Evolutionary conservation across 2,113 vertebrate genomes (phyloP).

Genomic region (Tursiops truncatus): DNA sequence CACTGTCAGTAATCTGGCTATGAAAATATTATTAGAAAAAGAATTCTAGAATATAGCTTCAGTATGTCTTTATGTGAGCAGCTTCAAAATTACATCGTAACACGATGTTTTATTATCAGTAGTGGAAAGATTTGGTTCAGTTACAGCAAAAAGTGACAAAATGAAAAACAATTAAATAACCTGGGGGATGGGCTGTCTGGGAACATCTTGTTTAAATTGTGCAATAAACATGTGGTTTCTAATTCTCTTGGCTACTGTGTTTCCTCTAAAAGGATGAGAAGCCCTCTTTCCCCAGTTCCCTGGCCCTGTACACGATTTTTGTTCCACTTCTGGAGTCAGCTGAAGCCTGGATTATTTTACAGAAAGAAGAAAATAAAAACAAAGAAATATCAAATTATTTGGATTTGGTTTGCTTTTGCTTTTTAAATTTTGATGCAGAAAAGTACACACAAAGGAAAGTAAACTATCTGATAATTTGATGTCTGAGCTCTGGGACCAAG

Average conservation of each 20-base stretch:
- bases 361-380: slow-evolving; percentile 59
- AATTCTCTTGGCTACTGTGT: slow-evolving; percentile 58
- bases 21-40: background rate
- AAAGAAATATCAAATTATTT: background rate
- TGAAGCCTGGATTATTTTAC: slow-evolving; percentile 14
- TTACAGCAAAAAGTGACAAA: slow-evolving; percentile 69
- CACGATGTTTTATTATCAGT: slow-evolving; percentile 49
- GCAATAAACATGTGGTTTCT: slow-evolving; percentile 73
- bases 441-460: slow-evolving; percentile 57
- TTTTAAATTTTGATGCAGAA: slow-evolving; percentile 52
- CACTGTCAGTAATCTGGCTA: background rate
- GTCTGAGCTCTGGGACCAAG: slow-evolving; percentile 23
- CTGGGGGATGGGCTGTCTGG: slow-evolving; percentile 46
- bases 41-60: background rate
- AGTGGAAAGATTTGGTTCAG: slow-evolving; percentile 47
- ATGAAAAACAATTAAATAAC: slow-evolving; percentile 68
- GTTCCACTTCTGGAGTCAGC: slow-evolving; percentile 50
- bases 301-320: background rate
- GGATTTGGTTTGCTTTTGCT: background rate
- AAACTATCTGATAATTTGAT: slow-evolving; percentile 71
- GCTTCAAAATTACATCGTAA: slow-evolving; percentile 36
- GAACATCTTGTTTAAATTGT: slow-evolving; percentile 76
- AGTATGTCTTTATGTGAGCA: background rate
- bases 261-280: slow-evolving; percentile 68
- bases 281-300: background rate